Evolutionary conservation across 2,888 invertebrate genomes (phyloP), one percentile per base, ranked within the genome.

Genomic region (Eupithecia dodoneata): DNA sequence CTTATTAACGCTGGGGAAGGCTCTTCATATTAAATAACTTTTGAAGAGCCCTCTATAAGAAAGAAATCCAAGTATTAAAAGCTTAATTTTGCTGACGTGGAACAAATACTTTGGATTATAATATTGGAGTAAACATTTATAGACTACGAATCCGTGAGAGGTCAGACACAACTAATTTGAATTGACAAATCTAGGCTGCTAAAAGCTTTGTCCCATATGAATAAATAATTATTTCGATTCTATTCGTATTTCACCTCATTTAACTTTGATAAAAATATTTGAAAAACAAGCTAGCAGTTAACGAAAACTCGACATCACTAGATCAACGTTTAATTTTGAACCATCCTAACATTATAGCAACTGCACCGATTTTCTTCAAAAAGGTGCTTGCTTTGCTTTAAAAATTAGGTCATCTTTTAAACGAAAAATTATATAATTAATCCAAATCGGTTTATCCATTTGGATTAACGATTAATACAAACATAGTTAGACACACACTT

Each of bases 21-120:
- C 66, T n/a, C 66, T 18, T 47, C 47, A 47, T 77, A 75, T 78
- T 70, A 78, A 78, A 75, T 73, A 78, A 78, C 77, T 78, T 78
- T 73, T 30, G 15, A 75, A 78, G 65, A 44, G 47, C 47, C 72
- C 63, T 63, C 69, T 69, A 72, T n/a, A 15, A 3, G 49, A 66
- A 72, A 69, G 55, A 55, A 74, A 72, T 49, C 5, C 30, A 52
- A 69, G 69, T 72, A 77, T 72, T 55, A 76, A 69, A 69, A 72
- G 59, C 71, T 59, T 74, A 65, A 55, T 71, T n/a, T 69, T 44
- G 63, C 47, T 49, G 70, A 13, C 9, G 18, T 45, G 12, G 12
- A 70, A 70, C 44, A 70, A 30, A 30, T 12, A 63, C 4, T 69
- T 59, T 9, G 42, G 66, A 66, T 5, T 66, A 30, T 59, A 10